Evolutionary conservation across 2,113 vertebrate species (phyloP), one percentile per base, ranked within the genome.

Genomic region (Aphelocoma coerulescens): DNA sequence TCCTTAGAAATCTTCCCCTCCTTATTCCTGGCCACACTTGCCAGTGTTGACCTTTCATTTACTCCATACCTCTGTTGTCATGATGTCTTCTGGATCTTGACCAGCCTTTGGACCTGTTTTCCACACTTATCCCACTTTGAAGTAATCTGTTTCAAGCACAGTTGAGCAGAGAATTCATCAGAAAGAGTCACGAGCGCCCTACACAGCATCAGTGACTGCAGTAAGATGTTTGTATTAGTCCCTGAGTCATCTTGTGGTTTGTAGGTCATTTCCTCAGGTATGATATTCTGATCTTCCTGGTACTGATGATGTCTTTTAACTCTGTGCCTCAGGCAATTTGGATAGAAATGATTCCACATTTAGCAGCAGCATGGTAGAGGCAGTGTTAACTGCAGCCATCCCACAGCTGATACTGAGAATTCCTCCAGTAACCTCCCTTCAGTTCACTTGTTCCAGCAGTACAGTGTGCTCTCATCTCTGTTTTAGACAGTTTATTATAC

Each of bases 361-460:
- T 58, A 49, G 62, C 66, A 85, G 77, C 84, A 85, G 46, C 5
- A 3, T 55, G 90, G 85, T 69, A 58, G 85, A 91, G 72, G 76
- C 79, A 94, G 82, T 77, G 78, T 96, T 94, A 93, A 91, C 81
- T 55, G 51, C 80, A 79, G 11, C 21, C 87, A 85, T 83, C 71
- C 91, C 88, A 80, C 10, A 1, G 82, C 93, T 80, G 81, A 91
- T 89, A 74, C 0, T 46, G 88, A 95, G 94, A 96, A 93, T 94
- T 96, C 95, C 91, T 96, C 24, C 85, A 90, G 96, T 58, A 86
- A 89, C 88, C 85, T 95, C 94, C 94, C 94, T 88, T 82, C 74
- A 28, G 37, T 32, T 80, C 85, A 15, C 75, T 66, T 73, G 28
- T 80, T 93, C 86, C 82, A 35, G 77, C 88, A 90, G 82, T 88